Percentiles rank a stretch among this genome's conserved stretches.
phyloP scores from a whole-genome alignment of 2,113 vertebrate species.

The Azemiops feae region DNA sequence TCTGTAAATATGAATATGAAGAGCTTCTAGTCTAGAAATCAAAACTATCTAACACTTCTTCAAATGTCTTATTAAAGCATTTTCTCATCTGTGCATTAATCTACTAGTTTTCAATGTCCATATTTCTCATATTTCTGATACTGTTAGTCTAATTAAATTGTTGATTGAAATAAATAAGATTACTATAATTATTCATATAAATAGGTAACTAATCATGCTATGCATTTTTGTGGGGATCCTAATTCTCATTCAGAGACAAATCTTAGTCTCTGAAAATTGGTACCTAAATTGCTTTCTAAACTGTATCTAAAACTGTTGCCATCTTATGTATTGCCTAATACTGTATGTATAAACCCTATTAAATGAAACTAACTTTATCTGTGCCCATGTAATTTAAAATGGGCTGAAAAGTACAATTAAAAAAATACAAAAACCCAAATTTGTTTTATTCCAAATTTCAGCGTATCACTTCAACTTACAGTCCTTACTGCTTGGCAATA shows the following conservation, averaged over 20 bases:
- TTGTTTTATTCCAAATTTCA: background rate
- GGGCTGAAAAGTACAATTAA: background rate
- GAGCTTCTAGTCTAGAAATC: background rate
- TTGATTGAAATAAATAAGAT: background rate
- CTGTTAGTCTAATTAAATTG: background rate
- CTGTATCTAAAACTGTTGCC: background rate
- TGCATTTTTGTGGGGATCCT: background rate
- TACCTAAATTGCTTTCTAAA: background rate
- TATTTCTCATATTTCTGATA: background rate
- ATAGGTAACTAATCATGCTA: background rate
- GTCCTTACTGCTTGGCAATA: background rate
- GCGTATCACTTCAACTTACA: background rate
- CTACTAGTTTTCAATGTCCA: background rate
- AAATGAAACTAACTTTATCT: background rate
- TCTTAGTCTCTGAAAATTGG: background rate
- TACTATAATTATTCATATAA: background rate
- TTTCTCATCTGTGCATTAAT: background rate
- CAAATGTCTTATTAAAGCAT: background rate
- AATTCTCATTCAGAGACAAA: background rate
- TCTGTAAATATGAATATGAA: background rate
- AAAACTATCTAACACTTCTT: background rate
- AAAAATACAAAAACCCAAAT: background rate
- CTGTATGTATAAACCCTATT: background rate
- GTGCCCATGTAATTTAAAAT: background rate
- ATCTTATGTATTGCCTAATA: background rate